Base-by-base conservation (phyloP, 2,888 invertebrate species). In the Caenorhabditis uteleia region DNA sequence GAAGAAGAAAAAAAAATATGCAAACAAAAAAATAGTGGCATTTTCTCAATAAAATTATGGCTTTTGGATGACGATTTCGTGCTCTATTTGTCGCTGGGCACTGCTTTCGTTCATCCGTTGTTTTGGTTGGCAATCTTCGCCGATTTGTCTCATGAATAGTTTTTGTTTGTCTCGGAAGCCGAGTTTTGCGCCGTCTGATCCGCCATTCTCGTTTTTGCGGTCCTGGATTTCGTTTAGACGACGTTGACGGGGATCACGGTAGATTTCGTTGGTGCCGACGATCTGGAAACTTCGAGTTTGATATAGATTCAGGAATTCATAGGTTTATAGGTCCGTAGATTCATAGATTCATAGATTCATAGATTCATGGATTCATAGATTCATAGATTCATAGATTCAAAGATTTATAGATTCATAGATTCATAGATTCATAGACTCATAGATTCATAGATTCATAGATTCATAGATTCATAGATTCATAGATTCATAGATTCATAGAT, bases 131-230 rank as follows among this genome's bases (percentile, higher is more conserved):
- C 48, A 38, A 82, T 90, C 89, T 79, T 90, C 89, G 38, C 95
- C 95, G 14, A 93, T 91, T 87, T 95, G 95, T 86, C 91, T 89
- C 39, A 95, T 97, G 87, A 98, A 98, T 91, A 95, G 93, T 86
- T 93, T 93, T 95, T 97, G 97, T 86, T 98, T 98, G 85, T 98
- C 97, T 84, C 93, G 91, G 86, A 98, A 98, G 57, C 92, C 92
- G 65, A 97, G 88, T 81, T 94, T 92, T 84, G 95, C 95, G 2
- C 78, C 79, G 48, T 82, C 80, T 4, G 62, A 44, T 16, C 61
- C 34, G 10, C 27, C 50, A 26, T 38, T 40, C 26, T 38, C 6
- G 18, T 18, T 50, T 20, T 49, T 46, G 8, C 58, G 46, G 6
- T 53, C 65, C 42, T 78, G 71, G 29, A 77, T 61, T 45, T 82